Conservation (phyloP, 2,797 vertebrate species). For the Myotis pilosus region DNA sequence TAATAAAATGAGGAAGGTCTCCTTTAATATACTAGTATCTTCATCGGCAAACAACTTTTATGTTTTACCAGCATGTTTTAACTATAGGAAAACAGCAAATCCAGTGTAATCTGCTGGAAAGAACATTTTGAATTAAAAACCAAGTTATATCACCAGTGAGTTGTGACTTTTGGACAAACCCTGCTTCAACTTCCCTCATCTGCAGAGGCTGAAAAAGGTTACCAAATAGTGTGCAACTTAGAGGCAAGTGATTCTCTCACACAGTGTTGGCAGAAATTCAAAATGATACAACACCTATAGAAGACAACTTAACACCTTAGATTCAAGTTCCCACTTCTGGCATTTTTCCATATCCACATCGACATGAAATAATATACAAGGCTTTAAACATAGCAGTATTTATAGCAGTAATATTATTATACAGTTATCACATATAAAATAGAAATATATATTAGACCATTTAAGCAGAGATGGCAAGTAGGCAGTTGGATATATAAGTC, state of each 20-base stretch:
- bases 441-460: neutral
- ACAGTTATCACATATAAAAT: neutral
- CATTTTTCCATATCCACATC: neutral
- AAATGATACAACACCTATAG: neutral
- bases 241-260: constrained; percentile 2
- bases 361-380: constrained; percentile 1
- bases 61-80: constrained; percentile 33
- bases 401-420: neutral
- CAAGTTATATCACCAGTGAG: neutral
- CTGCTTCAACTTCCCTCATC: constrained; percentile 19
- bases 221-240: neutral
- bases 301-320: neutral
- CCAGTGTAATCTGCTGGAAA: constrained; percentile 14
- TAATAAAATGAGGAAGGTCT: neutral
- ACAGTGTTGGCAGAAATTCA: neutral
- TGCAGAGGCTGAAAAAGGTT: neutral
- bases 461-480: neutral
- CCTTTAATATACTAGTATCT: neutral
- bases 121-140: constrained; percentile 17
- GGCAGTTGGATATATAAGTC: neutral
- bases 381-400: neutral
- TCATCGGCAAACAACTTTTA: neutral
- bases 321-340: neutral
- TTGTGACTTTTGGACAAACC: neutral
- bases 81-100: constrained; percentile 25